Percentiles rank a stretch among this genome's conserved stretches.
Evolutionary conservation across 2,888 invertebrate genomes (phyloP).

Genomic region (Agapetus fuscipes): DNA sequence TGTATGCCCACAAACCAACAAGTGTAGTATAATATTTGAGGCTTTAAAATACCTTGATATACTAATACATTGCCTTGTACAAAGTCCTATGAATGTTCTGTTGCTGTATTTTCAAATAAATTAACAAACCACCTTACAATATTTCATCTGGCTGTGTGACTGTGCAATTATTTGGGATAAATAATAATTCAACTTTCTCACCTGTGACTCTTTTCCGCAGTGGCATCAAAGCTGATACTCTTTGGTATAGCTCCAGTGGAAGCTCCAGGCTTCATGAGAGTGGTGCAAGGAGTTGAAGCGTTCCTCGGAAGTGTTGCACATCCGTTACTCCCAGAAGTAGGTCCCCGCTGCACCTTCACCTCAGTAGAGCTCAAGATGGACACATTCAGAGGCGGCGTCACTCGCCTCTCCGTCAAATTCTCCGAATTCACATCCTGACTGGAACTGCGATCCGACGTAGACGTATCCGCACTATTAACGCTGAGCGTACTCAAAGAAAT

Average conservation of each 20-base stretch:
- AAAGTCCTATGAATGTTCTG: too few species aligned
- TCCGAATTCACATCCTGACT: slow-evolving; percentile 43
- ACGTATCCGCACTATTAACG: slow-evolving; percentile 39
- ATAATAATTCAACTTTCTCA: too few species aligned
- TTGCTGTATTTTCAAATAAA: too few species aligned
- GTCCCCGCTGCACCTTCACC: slow-evolving; percentile 15
- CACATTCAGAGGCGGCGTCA: slow-evolving; percentile 32
- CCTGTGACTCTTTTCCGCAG: slow-evolving; percentile 71
- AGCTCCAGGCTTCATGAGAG: slow-evolving; percentile 34
- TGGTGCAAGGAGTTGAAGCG: slow-evolving; percentile 8
- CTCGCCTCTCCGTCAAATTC: slow-evolving; percentile 36
- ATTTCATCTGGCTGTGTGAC: too few species aligned
- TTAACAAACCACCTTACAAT: too few species aligned
- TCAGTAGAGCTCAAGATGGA: slow-evolving; percentile 25
- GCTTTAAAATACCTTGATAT: too few species aligned
- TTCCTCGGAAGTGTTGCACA: slow-evolving; percentile 23
- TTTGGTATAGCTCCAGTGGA: slow-evolving; percentile 84
- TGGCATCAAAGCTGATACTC: slow-evolving; percentile 86
- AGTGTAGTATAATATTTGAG: too few species aligned
- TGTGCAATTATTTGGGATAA: too few species aligned
- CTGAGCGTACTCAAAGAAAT: slow-evolving; percentile 39
- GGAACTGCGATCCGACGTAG: slow-evolving; percentile 39
- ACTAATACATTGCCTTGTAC: too few species aligned
- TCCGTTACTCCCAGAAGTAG: slow-evolving; percentile 23
- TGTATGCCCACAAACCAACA: too few species aligned